Conservation (phyloP, 2,888 invertebrate species). For the Silvanus unidentatus region DNA sequence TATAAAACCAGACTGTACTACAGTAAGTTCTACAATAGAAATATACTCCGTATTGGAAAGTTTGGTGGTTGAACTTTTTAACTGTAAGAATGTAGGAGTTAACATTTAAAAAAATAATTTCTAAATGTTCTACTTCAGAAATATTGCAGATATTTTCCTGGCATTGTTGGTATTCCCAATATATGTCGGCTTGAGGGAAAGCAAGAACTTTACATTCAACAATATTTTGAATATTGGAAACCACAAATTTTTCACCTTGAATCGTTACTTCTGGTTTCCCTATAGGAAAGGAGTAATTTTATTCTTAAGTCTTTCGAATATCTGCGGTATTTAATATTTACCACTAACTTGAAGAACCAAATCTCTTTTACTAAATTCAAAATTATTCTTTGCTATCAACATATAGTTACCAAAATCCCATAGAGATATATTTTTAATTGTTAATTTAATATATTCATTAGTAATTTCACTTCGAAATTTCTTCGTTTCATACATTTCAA, state of each 20-base stretch:
- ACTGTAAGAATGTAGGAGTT: constrained; percentile 12
- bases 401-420: constrained; percentile 56
- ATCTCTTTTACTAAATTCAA: constrained; percentile 41
- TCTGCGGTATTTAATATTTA: too few species aligned
- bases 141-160: constrained; percentile 36
- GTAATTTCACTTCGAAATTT: constrained; percentile 25
- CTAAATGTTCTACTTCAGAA: constrained; percentile 27
- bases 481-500: constrained; percentile 31
- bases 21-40: constrained; percentile 42
- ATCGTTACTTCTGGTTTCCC: constrained; percentile 50
- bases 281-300: constrained; percentile 32
- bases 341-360: constrained; percentile 53
- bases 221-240: constrained; percentile 40
- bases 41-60: constrained; percentile 22
- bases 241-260: constrained; percentile 40
- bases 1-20: constrained; percentile 44
- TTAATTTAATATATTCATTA: constrained; percentile 40
- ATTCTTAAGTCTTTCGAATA: too few species aligned
- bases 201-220: constrained; percentile 52
- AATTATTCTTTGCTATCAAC: constrained; percentile 50
- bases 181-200: constrained; percentile 53
- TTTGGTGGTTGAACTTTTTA: constrained; percentile 10
- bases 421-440: constrained; percentile 49
- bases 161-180: constrained; percentile 52
- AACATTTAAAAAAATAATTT: background rate